Evolutionary conservation across 2,888 invertebrate genomes (phyloP), one percentile per base, ranked within the genome.

Genomic region (Nomada fabriciana): DNA sequence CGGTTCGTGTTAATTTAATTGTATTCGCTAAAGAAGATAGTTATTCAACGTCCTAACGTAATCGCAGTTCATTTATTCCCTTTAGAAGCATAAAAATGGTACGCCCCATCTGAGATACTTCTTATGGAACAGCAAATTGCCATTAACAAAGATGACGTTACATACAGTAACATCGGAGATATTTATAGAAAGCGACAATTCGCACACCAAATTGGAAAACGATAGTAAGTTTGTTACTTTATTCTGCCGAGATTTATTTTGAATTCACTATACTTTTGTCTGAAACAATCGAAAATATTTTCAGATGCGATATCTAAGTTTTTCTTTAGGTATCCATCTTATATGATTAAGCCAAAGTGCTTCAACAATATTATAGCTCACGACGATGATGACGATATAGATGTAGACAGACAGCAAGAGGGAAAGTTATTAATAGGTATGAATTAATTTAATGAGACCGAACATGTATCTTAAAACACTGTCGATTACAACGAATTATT

Each of bases 381-480:
- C 86, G 97, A 97, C 93, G 94, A 95, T 59, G 97, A 98, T 93
- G 96, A 97, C 60, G 98, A 98, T 94, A 94, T 97, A 73, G 94
- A 97, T 76, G 94, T 97, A 64, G 86, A 92, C 63, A 94, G 95
- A 78, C 93, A 91, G 87, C 90, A 91, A 93, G 94, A 92, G 92
- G 96, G 93, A 94, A 94, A 87, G 52, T 95, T 97, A 81, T 95
- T 95, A 94, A 96, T 97, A 89, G 96, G 97, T 96, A 94, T 20
- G 50, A 10, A 78, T 60, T 43, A 53, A 64, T 52, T 53, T 57
- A 3, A 52, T 2, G 1, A 36, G 47, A 43, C 7, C 18, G 36
- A 72, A 68, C 68, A 71, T 53, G 59, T 59, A 23, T 52, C 9
- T 25, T 0, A 50, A 43, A 25, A 20, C 18, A 42, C 36, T 15